These are phyloP conservation scores for Psilopsiagon aymara DNA, from an alignment of 2,113 vertebrate genomes.

Conservation along the genomic window DNA sequence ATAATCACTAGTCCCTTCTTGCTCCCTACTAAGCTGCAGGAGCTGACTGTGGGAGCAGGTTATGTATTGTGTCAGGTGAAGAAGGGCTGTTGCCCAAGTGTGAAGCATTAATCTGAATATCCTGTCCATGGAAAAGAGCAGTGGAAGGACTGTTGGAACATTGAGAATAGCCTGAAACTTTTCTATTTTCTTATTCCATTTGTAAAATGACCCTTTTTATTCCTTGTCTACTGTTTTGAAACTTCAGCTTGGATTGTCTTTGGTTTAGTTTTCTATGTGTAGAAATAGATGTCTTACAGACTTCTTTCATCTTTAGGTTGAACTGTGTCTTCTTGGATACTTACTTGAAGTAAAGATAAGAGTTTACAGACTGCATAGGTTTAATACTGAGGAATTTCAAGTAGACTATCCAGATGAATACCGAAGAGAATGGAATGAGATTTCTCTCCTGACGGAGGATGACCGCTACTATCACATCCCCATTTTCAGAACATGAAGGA, in stretches of 20 bases:
- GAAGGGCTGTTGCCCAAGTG: neutral
- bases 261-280: neutral
- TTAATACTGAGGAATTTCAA: conserved; percentile 78
- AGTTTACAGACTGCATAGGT: conserved; percentile 78
- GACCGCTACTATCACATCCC: conserved; percentile 80
- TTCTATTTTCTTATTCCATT: neutral
- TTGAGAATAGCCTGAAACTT: neutral
- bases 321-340: conserved; percentile 80
- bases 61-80: neutral
- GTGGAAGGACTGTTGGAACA: neutral
- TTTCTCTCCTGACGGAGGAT: conserved; percentile 80
- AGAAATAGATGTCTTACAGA: neutral
- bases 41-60: neutral
- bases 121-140: neutral
- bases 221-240: neutral
- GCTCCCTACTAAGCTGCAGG: neutral
- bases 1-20: neutral
- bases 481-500: conserved; percentile 55
- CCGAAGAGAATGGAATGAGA: conserved; percentile 78
- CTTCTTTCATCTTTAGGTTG: conserved; percentile 70
- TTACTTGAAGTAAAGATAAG: conserved; percentile 80
- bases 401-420: conserved; percentile 73
- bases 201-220: neutral
- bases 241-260: neutral
- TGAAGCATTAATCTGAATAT: neutral